Evolutionary conservation across 2,113 vertebrate species (phyloP).

Genomic region (Neolamprologus longior): DNA sequence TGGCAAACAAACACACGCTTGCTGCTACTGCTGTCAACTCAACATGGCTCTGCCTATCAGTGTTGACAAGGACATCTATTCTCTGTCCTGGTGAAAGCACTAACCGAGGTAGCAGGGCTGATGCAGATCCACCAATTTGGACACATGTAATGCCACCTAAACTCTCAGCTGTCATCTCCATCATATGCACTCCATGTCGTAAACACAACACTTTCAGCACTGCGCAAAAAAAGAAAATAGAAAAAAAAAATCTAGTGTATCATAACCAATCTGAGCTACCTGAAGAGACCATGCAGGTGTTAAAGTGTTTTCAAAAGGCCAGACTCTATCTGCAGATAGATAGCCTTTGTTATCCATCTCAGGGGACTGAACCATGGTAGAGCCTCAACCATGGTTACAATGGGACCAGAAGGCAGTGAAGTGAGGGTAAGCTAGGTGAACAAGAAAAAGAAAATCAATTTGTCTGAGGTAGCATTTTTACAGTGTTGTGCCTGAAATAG

Average conservation of each 20-base stretch:
- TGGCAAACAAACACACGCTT: background rate
- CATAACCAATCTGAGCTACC: background rate
- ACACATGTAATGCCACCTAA: background rate
- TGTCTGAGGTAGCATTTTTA: background rate
- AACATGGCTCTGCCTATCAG: constrained; percentile 19
- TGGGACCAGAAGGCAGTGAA: constrained; percentile 4
- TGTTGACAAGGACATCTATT: constrained; percentile 44
- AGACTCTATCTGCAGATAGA: background rate
- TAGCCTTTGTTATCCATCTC: constrained; percentile 25
- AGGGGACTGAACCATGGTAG: background rate
- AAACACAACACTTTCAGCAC: background rate
- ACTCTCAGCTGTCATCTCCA: background rate
- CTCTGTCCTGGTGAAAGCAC: constrained; percentile 8
- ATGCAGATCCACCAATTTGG: background rate
- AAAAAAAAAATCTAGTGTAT: background rate
- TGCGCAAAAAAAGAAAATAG: background rate
- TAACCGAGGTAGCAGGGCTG: background rate
- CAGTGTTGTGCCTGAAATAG: background rate
- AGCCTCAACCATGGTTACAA: background rate
- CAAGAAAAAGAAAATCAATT: background rate
- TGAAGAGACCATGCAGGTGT: background rate
- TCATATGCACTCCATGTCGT: background rate
- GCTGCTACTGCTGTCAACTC: background rate
- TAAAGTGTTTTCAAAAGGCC: background rate
- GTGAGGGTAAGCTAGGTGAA: background rate